A percentile compares a stretch with the other conserved stretches of the same genome.
Conservation (phyloP, 2,888 invertebrate species). For the Heliconius charithonia region DNA sequence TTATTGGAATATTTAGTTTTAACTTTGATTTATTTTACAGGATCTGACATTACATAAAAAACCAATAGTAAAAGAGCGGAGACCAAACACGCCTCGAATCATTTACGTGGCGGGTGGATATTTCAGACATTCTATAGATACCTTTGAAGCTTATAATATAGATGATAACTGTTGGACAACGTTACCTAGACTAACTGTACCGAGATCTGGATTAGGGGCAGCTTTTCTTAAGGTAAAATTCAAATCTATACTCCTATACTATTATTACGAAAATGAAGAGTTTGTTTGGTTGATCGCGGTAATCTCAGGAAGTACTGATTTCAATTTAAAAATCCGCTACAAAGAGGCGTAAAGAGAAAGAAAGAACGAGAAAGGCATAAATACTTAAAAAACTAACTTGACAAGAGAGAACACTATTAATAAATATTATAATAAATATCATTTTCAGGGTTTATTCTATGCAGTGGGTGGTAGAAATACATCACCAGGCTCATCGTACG, state of each 20-base stretch:
- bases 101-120: conserved; percentile 97
- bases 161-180: conserved; percentile 93
- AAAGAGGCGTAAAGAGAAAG: too few species aligned
- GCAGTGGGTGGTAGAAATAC: conserved; percentile 97
- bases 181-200: conserved; percentile 92
- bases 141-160: conserved; percentile 94
- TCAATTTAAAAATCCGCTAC: not conserved
- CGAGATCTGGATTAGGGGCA: conserved; percentile 93
- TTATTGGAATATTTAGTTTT: too few species aligned
- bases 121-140: conserved; percentile 92
- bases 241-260: not conserved
- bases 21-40: conserved; percentile 60
- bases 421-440: not conserved
- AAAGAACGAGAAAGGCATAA: too few species aligned
- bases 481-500: conserved; percentile 93
- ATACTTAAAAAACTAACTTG: too few species aligned
- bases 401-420: too few species aligned
- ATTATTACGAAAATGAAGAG: not conserved
- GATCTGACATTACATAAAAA: conserved; percentile 95
- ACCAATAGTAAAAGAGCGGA: conserved; percentile 92
- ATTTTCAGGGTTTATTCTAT: conserved; percentile 90
- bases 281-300: too few species aligned
- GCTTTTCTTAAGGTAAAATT: conserved; percentile 89
- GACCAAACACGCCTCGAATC: conserved; percentile 94
- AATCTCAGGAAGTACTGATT: too few species aligned